Evolutionary conservation across 1,140 invertebrate species (phyloP), one percentile per base, ranked within the genome.

Genomic region (Neodiprion fabricii): DNA sequence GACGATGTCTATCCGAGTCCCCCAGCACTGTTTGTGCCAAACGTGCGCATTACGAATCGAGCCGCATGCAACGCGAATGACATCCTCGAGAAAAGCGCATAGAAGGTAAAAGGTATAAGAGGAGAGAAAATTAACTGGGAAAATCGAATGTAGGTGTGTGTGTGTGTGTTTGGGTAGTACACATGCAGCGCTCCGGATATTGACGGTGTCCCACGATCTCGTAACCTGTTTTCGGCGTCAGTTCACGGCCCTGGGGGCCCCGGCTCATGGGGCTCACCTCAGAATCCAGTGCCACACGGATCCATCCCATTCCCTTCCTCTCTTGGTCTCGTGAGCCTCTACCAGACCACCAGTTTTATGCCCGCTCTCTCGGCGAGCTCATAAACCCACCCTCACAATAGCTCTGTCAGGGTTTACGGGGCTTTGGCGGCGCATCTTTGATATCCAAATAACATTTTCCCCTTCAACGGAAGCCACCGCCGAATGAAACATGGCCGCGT

Each of bases 391-490:
- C 72, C 71, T 66, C 71, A 79, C 79, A 74, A 79, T 78, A n/a
- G 67, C 48, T 74, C 48, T 67, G 71, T 76, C 73, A 67, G 40
- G 67, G 48, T 77, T 80, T 79, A 71, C 53, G 77, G 75, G 75
- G 72, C 61, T 74, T 79, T 71, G 17, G 49, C 74, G 47, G 70
- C 77, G 77, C 81, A 78, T 83, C 81, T 80, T 83, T 84, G 77
- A 80, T 79, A 82, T 76, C 78, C 77, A 82, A 82, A 83, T 83
- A 80, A 80, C 77, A 78, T 81, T 84, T 81, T 77, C 77, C 80
- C 78, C 80, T 79, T 82, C 79, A 71, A 73, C 79, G 79, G 71
- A 75, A 79, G 72, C 80, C 76, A 71, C 75, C 79, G 75, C 28
- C 67, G 67, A 69, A 69, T 77, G 81, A 83, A 80, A 80, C 75